Base-by-base conservation (phyloP, 1,140 invertebrate species). In the Linepithema humile region DNA sequence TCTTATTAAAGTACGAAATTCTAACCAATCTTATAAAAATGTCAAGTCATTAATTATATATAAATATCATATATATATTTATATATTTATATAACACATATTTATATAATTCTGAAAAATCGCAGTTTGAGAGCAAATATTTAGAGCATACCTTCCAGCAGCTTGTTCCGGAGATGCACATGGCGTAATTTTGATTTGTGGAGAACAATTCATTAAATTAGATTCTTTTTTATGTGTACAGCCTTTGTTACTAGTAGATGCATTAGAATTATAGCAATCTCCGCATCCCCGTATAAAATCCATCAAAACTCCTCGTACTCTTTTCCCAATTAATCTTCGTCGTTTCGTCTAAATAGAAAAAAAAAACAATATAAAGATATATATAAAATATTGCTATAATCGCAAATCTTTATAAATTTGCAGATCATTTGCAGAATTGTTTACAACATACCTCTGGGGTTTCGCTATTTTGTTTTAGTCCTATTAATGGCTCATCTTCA, bases 241-340 rank as follows among this genome's bases (percentile, higher is more conserved):
- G 29, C 7, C 69, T 84, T 80, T 85, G 67, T 12, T 89, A 38
- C 53, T 86, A 70, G 40, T 82, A 1, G 82, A 53, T n/a, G 74
- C 12, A 73, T 85, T 87, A 43, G 86, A 29, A 50, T 60, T 88
- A 70, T 90, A 88, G 74, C 89, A 90, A 73, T 93, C 92, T 64
- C 93, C 90, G 23, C 93, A 94, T 29, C 92, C 90, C 85, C 90
- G 92, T 43, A 94, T 64, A 69, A 94, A 86, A 67, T 94, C 93
- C 80, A 92, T 85, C 32, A 94, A 75, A 35, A 93, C 85, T 15
- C 87, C 89, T 75, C 92, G 72, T 2, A 93, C 92, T 62, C 80
- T 91, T 87, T 90, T 94, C 1, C 91, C 93, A 40, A 83, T 88
- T 23, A 85, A 72, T 83, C 85, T 92, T 88, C 92, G 88, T 88